Conservation (phyloP, 1,140 invertebrate genomes). For the Drosophila murphyi region DNA sequence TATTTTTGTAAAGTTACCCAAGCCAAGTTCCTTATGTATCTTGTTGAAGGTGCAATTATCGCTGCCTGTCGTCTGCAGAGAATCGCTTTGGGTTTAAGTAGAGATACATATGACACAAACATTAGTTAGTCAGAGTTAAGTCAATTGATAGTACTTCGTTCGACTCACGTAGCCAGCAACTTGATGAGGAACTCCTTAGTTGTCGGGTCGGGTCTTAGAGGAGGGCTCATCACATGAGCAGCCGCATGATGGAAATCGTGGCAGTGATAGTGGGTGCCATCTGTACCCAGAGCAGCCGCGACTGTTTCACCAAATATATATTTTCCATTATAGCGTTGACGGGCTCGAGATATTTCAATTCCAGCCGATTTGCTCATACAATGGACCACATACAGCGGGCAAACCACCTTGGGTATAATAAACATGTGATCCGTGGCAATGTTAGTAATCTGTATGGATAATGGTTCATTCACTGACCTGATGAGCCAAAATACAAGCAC, state of each 20-base stretch:
- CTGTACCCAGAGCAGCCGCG: conserved; percentile 88
- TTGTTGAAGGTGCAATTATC: conserved; percentile 98
- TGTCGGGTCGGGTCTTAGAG: conserved; percentile 88
- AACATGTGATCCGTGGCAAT: background rate
- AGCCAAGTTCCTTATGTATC: conserved; percentile 96
- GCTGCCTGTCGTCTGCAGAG: conserved; percentile 96
- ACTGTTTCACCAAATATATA: conserved; percentile 71
- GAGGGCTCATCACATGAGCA: conserved; percentile 89
- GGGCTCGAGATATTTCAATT: conserved; percentile 16
- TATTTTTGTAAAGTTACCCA: conserved; percentile 97
- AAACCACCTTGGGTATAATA: conserved; percentile 56
- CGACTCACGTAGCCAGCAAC: conserved; percentile 92
- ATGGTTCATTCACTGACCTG: conserved; percentile 87
- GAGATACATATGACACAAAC: background rate
- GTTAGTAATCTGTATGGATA: no score
- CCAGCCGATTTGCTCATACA: background rate
- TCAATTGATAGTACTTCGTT: background rate
- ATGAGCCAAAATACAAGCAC: conserved; percentile 97
- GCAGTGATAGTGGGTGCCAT: conserved; percentile 74
- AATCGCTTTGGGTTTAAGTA: conserved; percentile 86
- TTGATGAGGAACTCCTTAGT: conserved; percentile 94
- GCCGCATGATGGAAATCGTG: conserved; percentile 78
- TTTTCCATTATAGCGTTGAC: conserved; percentile 84
- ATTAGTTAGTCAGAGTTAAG: background rate
- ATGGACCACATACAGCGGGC: conserved; percentile 88